Conservation (phyloP, 2,797 vertebrate genomes). For the Picus viridis region DNA sequence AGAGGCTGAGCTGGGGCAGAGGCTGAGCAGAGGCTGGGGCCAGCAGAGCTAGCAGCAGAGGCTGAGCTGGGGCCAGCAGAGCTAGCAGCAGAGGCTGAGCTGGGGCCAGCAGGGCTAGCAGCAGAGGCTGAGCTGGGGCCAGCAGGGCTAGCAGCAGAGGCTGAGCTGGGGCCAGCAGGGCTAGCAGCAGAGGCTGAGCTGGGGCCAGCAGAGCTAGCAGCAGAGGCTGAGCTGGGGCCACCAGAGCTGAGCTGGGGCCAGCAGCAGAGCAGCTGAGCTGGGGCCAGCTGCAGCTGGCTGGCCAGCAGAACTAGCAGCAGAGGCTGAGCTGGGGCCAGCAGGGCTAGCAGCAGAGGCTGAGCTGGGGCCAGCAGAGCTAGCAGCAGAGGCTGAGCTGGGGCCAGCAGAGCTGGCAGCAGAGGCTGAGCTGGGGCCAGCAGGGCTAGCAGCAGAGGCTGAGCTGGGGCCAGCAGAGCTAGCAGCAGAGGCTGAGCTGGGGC, state of each 20-base stretch:
- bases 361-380: accelerated
- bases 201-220: neutral
- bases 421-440: accelerated
- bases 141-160: neutral
- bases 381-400: neutral
- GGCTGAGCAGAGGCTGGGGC: neutral
- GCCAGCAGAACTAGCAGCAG: neutral
- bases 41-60: neutral
- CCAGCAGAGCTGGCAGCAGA: neutral
- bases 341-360: neutral
- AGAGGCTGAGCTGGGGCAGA: no score
- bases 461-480: neutral
- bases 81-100: neutral
- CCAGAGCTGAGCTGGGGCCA: no score
- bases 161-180: neutral
- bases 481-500: neutral
- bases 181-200: neutral
- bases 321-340: no score
- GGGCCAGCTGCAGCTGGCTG: neutral
- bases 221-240: accelerated
- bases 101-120: neutral
- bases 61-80: neutral
- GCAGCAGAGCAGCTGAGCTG: neutral
- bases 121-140: neutral
- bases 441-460: neutral